These are phyloP conservation scores for Onychostoma macrolepis DNA, from an alignment of 2,113 vertebrate species.

Conservation along the genomic window DNA sequence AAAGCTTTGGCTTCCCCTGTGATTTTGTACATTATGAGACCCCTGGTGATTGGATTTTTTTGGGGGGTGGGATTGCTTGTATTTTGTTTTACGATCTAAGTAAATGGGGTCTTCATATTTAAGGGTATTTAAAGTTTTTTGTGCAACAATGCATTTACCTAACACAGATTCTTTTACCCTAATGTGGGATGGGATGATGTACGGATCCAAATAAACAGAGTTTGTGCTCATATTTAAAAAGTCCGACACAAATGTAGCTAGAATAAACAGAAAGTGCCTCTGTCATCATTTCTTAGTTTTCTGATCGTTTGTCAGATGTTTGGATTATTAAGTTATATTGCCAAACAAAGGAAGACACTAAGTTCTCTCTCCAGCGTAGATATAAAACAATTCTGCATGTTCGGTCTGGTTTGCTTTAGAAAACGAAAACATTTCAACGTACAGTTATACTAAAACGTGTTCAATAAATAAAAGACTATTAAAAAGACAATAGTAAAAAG, in stretches of 20 bases:
- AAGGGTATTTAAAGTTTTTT: constrained; percentile 24
- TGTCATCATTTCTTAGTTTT: constrained; percentile 59
- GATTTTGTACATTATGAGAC: constrained; percentile 9
- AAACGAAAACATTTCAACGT: constrained; percentile 72
- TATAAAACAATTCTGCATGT: constrained; percentile 80
- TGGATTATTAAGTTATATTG: constrained; percentile 84
- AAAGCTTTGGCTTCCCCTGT: constrained; percentile 16
- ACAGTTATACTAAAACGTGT: constrained; percentile 79
- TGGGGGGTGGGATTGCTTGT: neutral
- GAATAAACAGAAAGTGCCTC: constrained; percentile 59
- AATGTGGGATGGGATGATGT: constrained; percentile 9
- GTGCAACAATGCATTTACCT: constrained; percentile 18
- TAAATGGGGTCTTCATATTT: constrained; percentile 7
- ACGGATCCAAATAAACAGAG: neutral
- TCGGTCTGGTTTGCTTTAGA: constrained; percentile 62
- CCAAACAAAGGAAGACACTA: constrained; percentile 91
- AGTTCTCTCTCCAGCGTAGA: constrained; percentile 74
- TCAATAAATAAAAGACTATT: constrained; percentile 87
- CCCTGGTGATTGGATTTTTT: neutral
- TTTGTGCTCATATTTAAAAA: constrained; percentile 37
- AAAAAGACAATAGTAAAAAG: constrained; percentile 98
- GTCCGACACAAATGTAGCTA: constrained; percentile 41
- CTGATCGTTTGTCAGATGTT: constrained; percentile 70
- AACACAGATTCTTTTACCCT: neutral
- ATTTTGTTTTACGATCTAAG: neutral